phyloP scores from a whole-genome alignment of 2,888 invertebrate species.

The Cephus sareptanus region DNA sequence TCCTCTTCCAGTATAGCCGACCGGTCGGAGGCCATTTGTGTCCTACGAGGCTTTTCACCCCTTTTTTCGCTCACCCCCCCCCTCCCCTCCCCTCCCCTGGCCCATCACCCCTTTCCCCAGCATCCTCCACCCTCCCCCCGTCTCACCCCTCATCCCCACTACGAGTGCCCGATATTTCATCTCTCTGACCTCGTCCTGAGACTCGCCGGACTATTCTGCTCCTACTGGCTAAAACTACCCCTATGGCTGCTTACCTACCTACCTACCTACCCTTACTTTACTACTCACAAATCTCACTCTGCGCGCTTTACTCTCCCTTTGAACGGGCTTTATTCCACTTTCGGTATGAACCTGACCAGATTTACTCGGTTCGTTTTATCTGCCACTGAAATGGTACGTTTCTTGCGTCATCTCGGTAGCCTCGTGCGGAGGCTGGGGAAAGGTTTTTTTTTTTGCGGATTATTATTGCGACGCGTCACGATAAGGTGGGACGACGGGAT shows the following conservation, averaged over 20 bases:
- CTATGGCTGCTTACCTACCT: not conserved
- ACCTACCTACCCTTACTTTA: not conserved
- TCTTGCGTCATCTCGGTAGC: no score
- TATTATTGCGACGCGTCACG: no score
- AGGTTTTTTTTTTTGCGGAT: no score
- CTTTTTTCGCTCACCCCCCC: not conserved
- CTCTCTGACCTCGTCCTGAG: slow-evolving; percentile 10
- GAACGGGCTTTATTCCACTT: not conserved
- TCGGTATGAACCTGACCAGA: not conserved
- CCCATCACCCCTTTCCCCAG: not conserved
- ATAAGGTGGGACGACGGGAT: no score
- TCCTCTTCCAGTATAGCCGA: not conserved
- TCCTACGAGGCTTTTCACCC: not conserved
- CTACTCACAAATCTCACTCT: slow-evolving; percentile 7
- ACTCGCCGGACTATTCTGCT: no score
- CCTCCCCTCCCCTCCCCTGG: not conserved
- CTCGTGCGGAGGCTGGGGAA: no score
- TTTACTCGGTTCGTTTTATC: no score
- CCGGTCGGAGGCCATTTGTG: not conserved
- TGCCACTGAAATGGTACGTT: no score
- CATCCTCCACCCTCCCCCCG: no score
- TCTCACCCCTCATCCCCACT: not conserved
- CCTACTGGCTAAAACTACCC: no score
- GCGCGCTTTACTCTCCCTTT: not conserved
- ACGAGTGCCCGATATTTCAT: slow-evolving; percentile 19